Percentiles rank a stretch among this genome's conserved stretches.
Conservation (phyloP, 2,888 invertebrate genomes). For the Anticlea derivata region DNA sequence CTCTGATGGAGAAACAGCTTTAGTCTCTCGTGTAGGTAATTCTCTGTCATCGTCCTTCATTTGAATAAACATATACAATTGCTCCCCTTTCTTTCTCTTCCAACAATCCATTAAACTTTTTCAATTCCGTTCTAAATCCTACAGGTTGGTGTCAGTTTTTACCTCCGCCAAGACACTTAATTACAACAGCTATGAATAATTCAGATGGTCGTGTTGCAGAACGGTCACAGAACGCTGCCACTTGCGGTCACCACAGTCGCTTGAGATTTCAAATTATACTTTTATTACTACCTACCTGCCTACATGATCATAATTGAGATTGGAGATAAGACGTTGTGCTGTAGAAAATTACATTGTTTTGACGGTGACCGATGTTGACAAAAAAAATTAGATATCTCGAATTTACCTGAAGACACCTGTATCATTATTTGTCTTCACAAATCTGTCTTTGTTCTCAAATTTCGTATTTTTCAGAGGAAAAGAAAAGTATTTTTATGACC, state of each 20-base stretch:
- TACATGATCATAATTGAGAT: slow-evolving; percentile 18
- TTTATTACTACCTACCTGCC: slow-evolving; percentile 36
- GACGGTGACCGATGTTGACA: slow-evolving; percentile 14
- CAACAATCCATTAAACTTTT: slow-evolving; percentile 15
- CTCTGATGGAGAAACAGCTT: not conserved
- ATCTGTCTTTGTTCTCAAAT: no score
- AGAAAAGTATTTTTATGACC: no score
- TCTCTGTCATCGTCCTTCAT: slow-evolving; percentile 10
- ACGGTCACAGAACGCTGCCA: slow-evolving; percentile 76
- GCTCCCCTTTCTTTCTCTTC: slow-evolving; percentile 24
- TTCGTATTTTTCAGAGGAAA: no score
- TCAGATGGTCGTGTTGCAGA: slow-evolving; percentile 66
- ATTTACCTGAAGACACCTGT: no score
- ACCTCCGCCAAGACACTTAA: slow-evolving; percentile 35
- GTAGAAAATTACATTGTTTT: slow-evolving; percentile 17
- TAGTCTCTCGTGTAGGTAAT: slow-evolving; percentile 2
- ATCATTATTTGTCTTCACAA: no score
- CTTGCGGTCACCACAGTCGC: slow-evolving; percentile 62
- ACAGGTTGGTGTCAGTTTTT: slow-evolving; percentile 39
- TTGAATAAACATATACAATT: slow-evolving; percentile 22
- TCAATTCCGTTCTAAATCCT: slow-evolving; percentile 27
- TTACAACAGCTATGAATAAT: slow-evolving; percentile 66
- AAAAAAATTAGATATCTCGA: no score
- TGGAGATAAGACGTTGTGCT: slow-evolving; percentile 12
- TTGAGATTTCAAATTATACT: slow-evolving; percentile 36